A percentile compares a stretch with the other conserved stretches of the same genome.
phyloP scores from a whole-genome alignment of 2,888 invertebrate genomes.

The Pelosia muscerda region DNA sequence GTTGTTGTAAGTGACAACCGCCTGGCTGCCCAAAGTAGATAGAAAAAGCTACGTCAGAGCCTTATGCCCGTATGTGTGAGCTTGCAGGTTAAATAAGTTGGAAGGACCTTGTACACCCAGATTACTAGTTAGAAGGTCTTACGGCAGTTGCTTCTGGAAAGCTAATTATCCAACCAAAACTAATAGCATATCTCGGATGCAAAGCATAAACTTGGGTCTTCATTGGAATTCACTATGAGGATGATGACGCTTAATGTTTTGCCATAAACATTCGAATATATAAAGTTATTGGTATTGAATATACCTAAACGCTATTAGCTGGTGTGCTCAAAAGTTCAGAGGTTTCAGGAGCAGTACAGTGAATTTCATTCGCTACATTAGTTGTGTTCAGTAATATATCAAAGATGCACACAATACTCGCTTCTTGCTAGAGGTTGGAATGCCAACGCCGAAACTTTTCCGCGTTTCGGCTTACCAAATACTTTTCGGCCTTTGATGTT shows the following conservation, averaged over 20 bases:
- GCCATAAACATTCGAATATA: not conserved
- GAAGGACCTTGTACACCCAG: too few species aligned
- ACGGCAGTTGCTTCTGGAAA: too few species aligned
- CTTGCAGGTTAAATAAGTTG: too few species aligned
- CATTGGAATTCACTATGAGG: too few species aligned
- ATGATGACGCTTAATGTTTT: not conserved
- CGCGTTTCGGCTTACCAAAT: conserved; percentile 1
- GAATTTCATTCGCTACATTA: conserved; percentile 52
- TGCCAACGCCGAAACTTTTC: conserved; percentile 1
- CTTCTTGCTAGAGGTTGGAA: not conserved
- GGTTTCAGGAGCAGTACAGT: conserved; percentile 31
- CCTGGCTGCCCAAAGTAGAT: too few species aligned
- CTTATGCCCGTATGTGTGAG: too few species aligned
- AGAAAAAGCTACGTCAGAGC: too few species aligned
- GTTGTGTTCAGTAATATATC: conserved; percentile 41
- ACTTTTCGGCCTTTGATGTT: conserved; percentile 3
- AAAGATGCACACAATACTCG: conserved; percentile 40
- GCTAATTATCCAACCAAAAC: too few species aligned
- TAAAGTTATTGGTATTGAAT: not conserved
- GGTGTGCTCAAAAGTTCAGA: conserved; percentile 28
- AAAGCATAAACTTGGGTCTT: too few species aligned
- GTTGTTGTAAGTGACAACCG: too few species aligned
- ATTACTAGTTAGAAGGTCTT: too few species aligned
- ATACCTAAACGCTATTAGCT: not conserved
- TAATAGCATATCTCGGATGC: too few species aligned